Conservation (phyloP, 2,113 vertebrate species). For the Zapus hudsonius region DNA sequence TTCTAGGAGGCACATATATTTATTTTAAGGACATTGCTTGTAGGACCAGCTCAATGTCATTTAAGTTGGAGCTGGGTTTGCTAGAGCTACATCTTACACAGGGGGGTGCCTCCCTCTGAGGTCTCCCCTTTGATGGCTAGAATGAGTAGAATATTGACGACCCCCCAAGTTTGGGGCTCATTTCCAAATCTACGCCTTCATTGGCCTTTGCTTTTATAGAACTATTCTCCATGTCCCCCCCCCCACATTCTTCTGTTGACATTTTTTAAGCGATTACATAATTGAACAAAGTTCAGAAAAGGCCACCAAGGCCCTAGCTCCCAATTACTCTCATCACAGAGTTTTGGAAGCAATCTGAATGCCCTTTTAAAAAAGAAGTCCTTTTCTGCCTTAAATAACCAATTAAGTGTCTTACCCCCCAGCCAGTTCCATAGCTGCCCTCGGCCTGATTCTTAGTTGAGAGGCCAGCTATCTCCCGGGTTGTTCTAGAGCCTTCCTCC, state of each 20-base stretch:
- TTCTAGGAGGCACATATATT: not conserved
- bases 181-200: not conserved
- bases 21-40: not conserved
- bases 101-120: not conserved
- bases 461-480: not conserved
- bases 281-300: conserved; percentile 21
- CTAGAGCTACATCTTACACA: not conserved
- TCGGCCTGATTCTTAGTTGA: not conserved
- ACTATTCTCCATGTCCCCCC: not conserved
- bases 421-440: not conserved
- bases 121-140: not conserved
- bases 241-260: not conserved
- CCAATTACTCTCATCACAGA: conserved; percentile 21
- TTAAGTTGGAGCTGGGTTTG: not conserved
- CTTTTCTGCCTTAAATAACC: conserved; percentile 30
- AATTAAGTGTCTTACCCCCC: conserved; percentile 14
- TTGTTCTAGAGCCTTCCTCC: not conserved
- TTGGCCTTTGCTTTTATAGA: not conserved
- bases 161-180: not conserved
- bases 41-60: not conserved
- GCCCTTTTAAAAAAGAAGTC: not conserved
- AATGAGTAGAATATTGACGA: not conserved
- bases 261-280: conserved; percentile 21
- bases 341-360: conserved; percentile 35
- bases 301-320: not conserved